Conservation (phyloP, 2,113 vertebrate genomes). For the Etheostoma spectabile region DNA sequence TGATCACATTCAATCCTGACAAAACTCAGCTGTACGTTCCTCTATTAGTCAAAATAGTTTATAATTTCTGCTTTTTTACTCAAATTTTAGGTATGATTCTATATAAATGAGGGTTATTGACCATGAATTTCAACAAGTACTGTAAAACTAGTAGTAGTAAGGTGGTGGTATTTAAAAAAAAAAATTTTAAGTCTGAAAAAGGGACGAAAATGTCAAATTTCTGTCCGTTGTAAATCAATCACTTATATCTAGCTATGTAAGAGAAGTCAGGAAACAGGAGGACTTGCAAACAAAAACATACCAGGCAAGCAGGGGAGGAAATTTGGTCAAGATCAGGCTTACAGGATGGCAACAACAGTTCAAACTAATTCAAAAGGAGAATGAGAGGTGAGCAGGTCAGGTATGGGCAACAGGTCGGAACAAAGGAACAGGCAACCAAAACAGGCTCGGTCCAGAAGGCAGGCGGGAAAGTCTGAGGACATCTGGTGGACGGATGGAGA, state of each 20-base stretch:
- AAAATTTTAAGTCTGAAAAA: too few species aligned
- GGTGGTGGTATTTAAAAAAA: too few species aligned
- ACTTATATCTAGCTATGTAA: background rate
- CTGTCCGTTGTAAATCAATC: too few species aligned
- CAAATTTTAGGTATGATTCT: too few species aligned
- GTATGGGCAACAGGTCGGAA: background rate
- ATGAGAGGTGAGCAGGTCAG: background rate
- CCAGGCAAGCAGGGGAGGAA: background rate
- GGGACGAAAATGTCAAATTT: too few species aligned
- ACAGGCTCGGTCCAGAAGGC: background rate
- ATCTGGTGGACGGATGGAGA: background rate
- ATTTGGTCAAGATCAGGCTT: background rate
- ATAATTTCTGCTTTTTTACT: too few species aligned
- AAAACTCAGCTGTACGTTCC: too few species aligned
- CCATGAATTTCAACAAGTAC: too few species aligned
- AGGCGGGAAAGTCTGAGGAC: background rate
- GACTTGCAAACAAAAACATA: background rate
- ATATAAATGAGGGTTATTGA: too few species aligned
- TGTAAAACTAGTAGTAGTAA: too few species aligned
- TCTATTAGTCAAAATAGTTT: too few species aligned
- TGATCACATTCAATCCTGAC: too few species aligned
- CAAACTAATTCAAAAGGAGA: background rate
- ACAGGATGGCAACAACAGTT: background rate
- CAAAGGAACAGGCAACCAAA: background rate
- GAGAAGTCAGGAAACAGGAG: background rate